Evolutionary conservation across 1,140 invertebrate genomes (phyloP), one percentile per base, ranked within the genome.

Genomic region (Tetragonula clypearis): DNA sequence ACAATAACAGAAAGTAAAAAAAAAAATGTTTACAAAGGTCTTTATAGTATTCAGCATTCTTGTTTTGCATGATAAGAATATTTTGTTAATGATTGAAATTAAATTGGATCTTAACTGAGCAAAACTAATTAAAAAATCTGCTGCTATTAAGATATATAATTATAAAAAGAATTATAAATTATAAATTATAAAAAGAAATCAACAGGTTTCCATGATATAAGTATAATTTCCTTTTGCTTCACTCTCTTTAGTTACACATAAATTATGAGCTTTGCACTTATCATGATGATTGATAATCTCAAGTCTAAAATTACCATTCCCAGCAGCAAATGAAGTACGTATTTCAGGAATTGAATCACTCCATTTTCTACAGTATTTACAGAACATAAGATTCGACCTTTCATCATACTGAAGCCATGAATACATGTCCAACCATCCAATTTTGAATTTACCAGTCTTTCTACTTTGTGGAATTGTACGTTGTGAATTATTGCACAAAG

Each of bases 231-330:
- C 71, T 78, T 62, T 90, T 53, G 62, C 71, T 4, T 93, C 89
- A 8, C 84, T 91, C 88, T 96, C 95, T 93, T 95, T 95, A 85
- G 94, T 92, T 62, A 95, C 93, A 88, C 96, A 97, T 78, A 97
- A 91, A 86, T 96, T 95, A 91, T 97, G 96, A n/a, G 96, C 96
- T 92, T 97, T 97, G 91, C 96, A 97, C 91, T 96, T 97, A 93
- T 97, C 96, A 91, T 97, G 97, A 93, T 97, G 97, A 92, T 97
- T 97, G 35, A 97, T 96, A 88, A 97, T 97, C 94, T 97, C 97
- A 58, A 97, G 94, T 79, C 97, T 95, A 93, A 97, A 97, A 92
- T 97, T 97, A 55, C 96, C 96, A 90, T 97, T 97, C n/a, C 97
- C 97, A 87, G 96, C 96, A 8, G 97, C 96, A 89, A 97, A 97